These are phyloP conservation scores for Hassar affinis DNA, from an alignment of 2,113 vertebrate genomes.

Conservation along the genomic window DNA sequence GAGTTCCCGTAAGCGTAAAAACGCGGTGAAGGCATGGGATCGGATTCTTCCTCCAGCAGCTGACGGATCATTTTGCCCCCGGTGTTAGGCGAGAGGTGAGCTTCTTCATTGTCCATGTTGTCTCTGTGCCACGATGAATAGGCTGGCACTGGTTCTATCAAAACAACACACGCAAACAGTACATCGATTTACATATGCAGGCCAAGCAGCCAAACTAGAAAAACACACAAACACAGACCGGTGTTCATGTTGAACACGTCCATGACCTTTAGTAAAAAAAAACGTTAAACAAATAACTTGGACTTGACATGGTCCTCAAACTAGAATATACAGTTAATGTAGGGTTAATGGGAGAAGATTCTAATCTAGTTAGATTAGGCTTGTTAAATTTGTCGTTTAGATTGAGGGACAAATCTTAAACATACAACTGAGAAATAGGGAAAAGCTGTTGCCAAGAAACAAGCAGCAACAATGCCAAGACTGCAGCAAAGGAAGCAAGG, in stretches of 20 bases:
- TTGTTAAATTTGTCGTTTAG: not conserved
- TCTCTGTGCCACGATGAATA: conserved; percentile 85
- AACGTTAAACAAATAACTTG: not conserved
- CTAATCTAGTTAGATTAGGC: not conserved
- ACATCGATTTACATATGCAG: too few species aligned
- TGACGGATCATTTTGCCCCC: conserved; percentile 88
- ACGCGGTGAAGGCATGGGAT: conserved; percentile 94
- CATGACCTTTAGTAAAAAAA: conserved; percentile 27
- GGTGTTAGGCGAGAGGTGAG: conserved; percentile 83
- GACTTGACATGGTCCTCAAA: not conserved
- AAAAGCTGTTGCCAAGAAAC: conserved; percentile 17
- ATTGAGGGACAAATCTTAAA: not conserved
- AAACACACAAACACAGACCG: not conserved
- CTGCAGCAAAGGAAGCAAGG: conserved; percentile 27
- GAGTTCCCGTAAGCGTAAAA: conserved; percentile 91
- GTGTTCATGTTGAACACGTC: not conserved
- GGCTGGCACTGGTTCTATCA: conserved; percentile 83
- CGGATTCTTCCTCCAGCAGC: conserved; percentile 86
- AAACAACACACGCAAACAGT: conserved; percentile 21
- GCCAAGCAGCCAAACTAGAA: not conserved
- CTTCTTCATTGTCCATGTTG: conserved; percentile 81
- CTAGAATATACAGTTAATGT: not conserved
- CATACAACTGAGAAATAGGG: not conserved
- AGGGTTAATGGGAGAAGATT: not conserved
- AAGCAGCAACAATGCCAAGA: not conserved